phyloP scores from a whole-genome alignment of 2,797 vertebrate species.

The Etheostoma perlongum region DNA sequence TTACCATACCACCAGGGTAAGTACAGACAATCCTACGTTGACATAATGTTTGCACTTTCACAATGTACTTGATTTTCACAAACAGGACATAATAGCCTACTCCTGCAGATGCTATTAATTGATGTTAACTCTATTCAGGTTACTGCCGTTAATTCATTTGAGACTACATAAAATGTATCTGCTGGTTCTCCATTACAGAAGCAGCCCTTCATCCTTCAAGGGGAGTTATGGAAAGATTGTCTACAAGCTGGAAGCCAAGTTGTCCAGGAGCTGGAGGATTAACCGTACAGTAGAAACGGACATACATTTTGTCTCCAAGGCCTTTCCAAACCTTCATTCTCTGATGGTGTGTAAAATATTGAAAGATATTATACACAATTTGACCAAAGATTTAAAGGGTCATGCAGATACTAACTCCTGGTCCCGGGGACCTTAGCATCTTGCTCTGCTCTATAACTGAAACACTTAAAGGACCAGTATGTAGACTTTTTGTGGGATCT shows the following conservation, averaged over 20 bases:
- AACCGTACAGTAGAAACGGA: conserved; percentile 87
- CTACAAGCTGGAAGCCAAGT: conserved; percentile 91
- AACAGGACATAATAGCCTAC: background rate
- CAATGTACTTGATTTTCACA: background rate
- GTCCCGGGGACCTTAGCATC: background rate
- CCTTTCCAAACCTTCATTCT: conserved; percentile 84
- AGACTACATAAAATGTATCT: background rate
- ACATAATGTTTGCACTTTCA: background rate
- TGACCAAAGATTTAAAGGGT: background rate
- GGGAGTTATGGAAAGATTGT: conserved; percentile 91
- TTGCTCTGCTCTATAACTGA: background rate
- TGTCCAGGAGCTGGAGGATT: conserved; percentile 93
- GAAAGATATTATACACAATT: conserved; percentile 79
- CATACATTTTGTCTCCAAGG: conserved; percentile 91
- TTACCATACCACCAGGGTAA: conserved; percentile 92
- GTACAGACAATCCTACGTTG: conserved; percentile 59
- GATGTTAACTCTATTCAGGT: background rate
- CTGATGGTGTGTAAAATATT: conserved; percentile 86
- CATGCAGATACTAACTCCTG: background rate
- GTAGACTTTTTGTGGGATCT: too few relatives aligned
- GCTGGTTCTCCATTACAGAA: conserved; percentile 80
- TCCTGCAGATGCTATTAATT: background rate
- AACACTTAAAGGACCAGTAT: background rate
- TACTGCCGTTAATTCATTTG: background rate
- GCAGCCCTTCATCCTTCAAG: conserved; percentile 93